Evolutionary conservation across 2,888 invertebrate species (phyloP).

Genomic region (Lithophane ornitopus): DNA sequence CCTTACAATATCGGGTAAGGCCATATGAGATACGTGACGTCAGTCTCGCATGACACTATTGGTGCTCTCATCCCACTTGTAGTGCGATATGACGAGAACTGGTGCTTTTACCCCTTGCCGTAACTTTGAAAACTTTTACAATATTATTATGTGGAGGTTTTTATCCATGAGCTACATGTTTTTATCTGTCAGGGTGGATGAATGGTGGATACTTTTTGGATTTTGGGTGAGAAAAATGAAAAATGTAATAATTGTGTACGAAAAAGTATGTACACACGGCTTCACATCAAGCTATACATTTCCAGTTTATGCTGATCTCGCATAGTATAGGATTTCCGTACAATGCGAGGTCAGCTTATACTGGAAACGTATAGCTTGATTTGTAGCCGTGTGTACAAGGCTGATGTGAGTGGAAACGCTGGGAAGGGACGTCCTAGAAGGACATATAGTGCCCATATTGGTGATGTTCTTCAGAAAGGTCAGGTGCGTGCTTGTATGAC

Average conservation of each 20-base stretch:
- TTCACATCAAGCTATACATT: too few species aligned
- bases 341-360: too few species aligned
- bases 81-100: conserved; percentile 56
- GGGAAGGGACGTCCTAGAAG: too few species aligned
- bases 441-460: too few species aligned
- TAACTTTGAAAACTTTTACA: conserved; percentile 48
- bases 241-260: not conserved
- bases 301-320: too few species aligned
- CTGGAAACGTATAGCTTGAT: too few species aligned
- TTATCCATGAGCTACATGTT: too few species aligned
- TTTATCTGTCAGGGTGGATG: not conserved
- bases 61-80: conserved; percentile 59
- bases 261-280: not conserved
- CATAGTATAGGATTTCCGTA: too few species aligned
- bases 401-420: too few species aligned
- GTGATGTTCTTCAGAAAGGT: too few species aligned
- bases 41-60: conserved; percentile 62
- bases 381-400: too few species aligned
- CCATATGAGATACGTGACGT: conserved; percentile 72
- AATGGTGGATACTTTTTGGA: not conserved
- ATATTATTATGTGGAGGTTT: conserved; percentile 14
- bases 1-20: conserved; percentile 68
- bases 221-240: not conserved
- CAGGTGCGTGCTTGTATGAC: too few species aligned
- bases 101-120: conserved; percentile 28